phyloP scores from a whole-genome alignment of 2,888 invertebrate genomes.

The Gerris lacustris region DNA sequence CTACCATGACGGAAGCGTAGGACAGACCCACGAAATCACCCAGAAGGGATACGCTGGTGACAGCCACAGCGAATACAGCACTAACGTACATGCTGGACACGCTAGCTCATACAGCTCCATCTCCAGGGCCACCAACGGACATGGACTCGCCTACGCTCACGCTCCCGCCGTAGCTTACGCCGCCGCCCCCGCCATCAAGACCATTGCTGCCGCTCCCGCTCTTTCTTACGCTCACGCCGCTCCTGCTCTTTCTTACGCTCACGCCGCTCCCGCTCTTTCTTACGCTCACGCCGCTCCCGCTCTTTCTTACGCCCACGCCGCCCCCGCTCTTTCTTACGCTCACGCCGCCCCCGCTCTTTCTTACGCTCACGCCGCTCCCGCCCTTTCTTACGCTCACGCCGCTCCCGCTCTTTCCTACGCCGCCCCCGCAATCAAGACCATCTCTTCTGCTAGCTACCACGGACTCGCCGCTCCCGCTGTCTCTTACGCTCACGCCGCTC shows the following conservation, averaged over 20 bases:
- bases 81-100: conserved; percentile 32
- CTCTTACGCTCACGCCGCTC: conserved; percentile 11
- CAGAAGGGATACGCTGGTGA: conserved; percentile 37
- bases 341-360: conserved; percentile 7
- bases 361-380: conserved; percentile 20
- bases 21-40: conserved; percentile 38
- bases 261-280: conserved; percentile 15
- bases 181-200: conserved; percentile 19
- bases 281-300: conserved; percentile 26
- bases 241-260: conserved; percentile 11
- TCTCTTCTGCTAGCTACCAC: conserved; percentile 33
- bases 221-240: conserved; percentile 32
- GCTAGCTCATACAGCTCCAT: conserved; percentile 20
- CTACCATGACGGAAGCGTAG: conserved; percentile 36
- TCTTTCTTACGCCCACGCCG: conserved; percentile 22
- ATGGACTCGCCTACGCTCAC: conserved; percentile 14
- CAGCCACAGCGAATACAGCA: conserved; percentile 35
- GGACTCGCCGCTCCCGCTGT: conserved; percentile 29
- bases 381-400: conserved; percentile 18
- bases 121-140: conserved; percentile 22
- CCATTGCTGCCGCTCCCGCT: conserved; percentile 16
- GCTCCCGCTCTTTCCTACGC: conserved; percentile 28
- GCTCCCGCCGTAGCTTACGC: conserved; percentile 24
- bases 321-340: conserved; percentile 19
- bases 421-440: conserved; percentile 37